These are phyloP conservation scores for Harpagus bidentatus DNA, from an alignment of 2,113 vertebrate genomes.

Conservation along the genomic window DNA sequence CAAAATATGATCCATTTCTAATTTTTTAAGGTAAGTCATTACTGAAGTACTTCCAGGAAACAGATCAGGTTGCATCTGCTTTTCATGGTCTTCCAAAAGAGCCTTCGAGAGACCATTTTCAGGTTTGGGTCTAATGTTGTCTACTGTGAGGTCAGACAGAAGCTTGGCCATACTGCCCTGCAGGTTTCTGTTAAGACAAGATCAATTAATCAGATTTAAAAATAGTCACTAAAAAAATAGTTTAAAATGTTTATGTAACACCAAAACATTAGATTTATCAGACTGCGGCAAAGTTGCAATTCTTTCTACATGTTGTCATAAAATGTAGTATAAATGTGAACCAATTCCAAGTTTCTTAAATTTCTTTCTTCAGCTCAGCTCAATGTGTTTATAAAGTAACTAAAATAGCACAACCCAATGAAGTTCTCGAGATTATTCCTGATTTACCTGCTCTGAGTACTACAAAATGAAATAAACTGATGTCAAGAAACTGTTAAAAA, in stretches of 20 bases:
- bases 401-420: not conserved
- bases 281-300: not conserved
- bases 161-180: conserved; percentile 77
- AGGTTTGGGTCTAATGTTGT: conserved; percentile 49
- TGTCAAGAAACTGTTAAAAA: not conserved
- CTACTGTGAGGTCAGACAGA: conserved; percentile 71
- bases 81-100: conserved; percentile 75
- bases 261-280: not conserved
- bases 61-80: conserved; percentile 62
- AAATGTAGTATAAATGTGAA: not conserved
- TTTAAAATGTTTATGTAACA: not conserved
- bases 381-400: not conserved
- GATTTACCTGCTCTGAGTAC: not conserved
- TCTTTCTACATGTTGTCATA: not conserved
- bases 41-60: conserved; percentile 69
- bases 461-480: not conserved
- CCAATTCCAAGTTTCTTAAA: not conserved
- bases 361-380: not conserved
- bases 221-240: not conserved
- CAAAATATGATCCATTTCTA: conserved; percentile 63
- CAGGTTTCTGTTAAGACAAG: conserved; percentile 72
- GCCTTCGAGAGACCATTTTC: conserved; percentile 72
- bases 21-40: conserved; percentile 75
- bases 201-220: conserved; percentile 9
- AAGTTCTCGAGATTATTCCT: not conserved